Evolutionary conservation across 2,888 invertebrate genomes (phyloP), one percentile per base, ranked within the genome.

Genomic region (Parnassius mnemosyne): DNA sequence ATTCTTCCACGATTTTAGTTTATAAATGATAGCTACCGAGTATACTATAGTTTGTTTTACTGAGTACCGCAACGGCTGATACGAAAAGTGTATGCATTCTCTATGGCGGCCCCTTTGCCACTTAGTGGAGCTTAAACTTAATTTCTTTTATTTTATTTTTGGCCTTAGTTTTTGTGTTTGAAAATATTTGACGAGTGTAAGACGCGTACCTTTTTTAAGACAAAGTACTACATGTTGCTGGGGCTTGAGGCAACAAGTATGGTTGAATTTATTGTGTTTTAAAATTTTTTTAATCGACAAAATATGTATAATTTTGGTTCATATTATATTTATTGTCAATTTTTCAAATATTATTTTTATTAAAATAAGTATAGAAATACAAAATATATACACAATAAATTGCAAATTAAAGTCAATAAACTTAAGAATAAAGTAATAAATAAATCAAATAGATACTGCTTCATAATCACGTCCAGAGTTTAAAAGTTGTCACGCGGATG

Each of bases 51-150:
- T 89, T 89, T 88, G 81, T 79, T 77, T 82, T 83, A 80, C 77
- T 84, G 82, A 89, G 89, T 87, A 84, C 80, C 83, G 79, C 76
- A 75, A 76, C 77, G 70, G 74, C 71, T 76, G 75, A 78, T 79
- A 75, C 70, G 71, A 65, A 63, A 63, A 63, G 65, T 46, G 50
- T 51, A 55, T 62, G 57, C 58, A 54, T 57, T 49, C 44, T 81
- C 77, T 73, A 73, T 72, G 69, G 84, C 84, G 85, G 87, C 77
- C 80, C 72, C 84, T 86, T 85, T 84, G 81, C 79, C 82, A 79
- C 77, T 84, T 78, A 80, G 76, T 80, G 75, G 76, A 81, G 80
- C 79, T 60, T 54, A 54, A 60, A 49, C 43, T 43, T 34, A 42
- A 12, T 67, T 73, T 75, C 77, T 74, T 76, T 71, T 71, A 72